Percentiles rank a stretch among this genome's conserved stretches.
These are phyloP conservation scores for Spisula solida DNA, from an alignment of 2,888 invertebrate species.

Conservation along the genomic window DNA sequence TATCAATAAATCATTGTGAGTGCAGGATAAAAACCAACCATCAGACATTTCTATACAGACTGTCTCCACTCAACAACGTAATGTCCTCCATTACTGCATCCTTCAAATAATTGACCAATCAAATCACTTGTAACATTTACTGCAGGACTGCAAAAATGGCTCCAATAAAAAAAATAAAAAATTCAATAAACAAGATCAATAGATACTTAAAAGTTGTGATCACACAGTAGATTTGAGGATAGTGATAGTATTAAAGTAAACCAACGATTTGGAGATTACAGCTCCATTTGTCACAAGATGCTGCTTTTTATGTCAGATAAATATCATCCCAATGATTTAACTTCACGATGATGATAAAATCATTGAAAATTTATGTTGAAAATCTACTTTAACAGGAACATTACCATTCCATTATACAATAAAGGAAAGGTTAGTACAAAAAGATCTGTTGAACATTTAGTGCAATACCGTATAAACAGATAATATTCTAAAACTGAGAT, in stretches of 20 bases:
- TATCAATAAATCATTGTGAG: not conserved
- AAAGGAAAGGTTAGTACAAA: slow-evolving; percentile 25
- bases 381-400: not conserved
- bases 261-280: slow-evolving; percentile 23
- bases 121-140: not conserved
- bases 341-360: slow-evolving; percentile 37
- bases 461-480: not conserved
- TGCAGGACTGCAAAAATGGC: not conserved
- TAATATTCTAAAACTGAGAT: not conserved
- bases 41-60: not conserved
- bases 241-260: not conserved
- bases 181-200: not conserved
- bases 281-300: slow-evolving; percentile 34
- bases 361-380: slow-evolving; percentile 43
- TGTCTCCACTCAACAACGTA: slow-evolving; percentile 12
- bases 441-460: not conserved
- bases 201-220: slow-evolving; percentile 2
- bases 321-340: slow-evolving; percentile 49
- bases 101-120: not conserved
- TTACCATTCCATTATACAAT: slow-evolving; percentile 8
- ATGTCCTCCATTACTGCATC: not conserved
- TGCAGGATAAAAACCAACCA: not conserved
- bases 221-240: not conserved
- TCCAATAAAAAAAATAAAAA: not conserved
- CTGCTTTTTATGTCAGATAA: slow-evolving; percentile 32